Evolutionary conservation across 2,888 invertebrate genomes (phyloP).

Genomic region (Ptychoptera albimana): DNA sequence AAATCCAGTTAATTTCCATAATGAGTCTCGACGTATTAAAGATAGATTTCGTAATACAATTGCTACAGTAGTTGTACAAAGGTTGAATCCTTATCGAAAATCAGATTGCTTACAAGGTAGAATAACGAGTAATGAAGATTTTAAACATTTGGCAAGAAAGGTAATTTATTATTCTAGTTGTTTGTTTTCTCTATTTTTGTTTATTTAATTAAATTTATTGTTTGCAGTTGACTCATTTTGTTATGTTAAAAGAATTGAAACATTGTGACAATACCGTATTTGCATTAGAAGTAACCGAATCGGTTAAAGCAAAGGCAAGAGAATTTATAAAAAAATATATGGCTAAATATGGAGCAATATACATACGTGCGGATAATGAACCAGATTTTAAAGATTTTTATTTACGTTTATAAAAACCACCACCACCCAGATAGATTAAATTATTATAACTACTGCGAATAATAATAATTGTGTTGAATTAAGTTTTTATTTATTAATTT

Average conservation of each 20-base stretch:
- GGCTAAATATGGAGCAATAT: constrained; percentile 79
- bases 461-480: no score
- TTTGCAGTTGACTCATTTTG: constrained; percentile 80
- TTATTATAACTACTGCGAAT: no score
- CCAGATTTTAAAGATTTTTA: constrained; percentile 19
- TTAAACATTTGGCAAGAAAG: constrained; percentile 88
- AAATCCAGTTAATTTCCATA: no score
- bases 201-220: constrained; percentile 6
- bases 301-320: constrained; percentile 81
- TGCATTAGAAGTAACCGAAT: constrained; percentile 23
- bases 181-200: not conserved
- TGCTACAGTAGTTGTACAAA: constrained; percentile 69
- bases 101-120: constrained; percentile 68
- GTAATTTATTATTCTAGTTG: constrained; percentile 33
- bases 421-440: no score
- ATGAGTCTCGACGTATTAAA: constrained; percentile 60
- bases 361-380: constrained; percentile 27
- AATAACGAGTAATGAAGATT: constrained; percentile 80
- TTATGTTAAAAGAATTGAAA: constrained; percentile 87
- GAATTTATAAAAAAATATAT: constrained; percentile 93
- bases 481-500: no score
- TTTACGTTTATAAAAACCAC: not conserved
- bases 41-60: constrained; percentile 69
- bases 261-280: constrained; percentile 53
- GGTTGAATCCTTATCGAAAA: constrained; percentile 76